These are phyloP conservation scores for Idaea biselata DNA, from an alignment of 2,888 invertebrate genomes.

Conservation along the genomic window DNA sequence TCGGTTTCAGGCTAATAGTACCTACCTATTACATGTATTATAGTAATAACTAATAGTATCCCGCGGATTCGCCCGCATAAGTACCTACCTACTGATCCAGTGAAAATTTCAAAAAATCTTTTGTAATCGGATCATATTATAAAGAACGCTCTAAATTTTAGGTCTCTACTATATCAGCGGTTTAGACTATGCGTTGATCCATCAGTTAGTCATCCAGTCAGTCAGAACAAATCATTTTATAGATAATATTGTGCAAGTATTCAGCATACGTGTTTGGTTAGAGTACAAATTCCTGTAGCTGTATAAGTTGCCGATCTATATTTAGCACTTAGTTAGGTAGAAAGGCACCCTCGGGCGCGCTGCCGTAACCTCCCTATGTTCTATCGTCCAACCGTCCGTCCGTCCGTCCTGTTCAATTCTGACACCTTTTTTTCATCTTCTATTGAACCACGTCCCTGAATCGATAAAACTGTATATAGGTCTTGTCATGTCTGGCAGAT, in stretches of 20 bases:
- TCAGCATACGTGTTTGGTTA: conserved; percentile 55
- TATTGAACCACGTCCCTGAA: conserved; percentile 8
- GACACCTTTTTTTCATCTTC: conserved; percentile 41
- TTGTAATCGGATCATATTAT: no score
- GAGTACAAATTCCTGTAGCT: conserved; percentile 57
- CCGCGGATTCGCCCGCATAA: neutral
- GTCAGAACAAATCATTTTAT: no score
- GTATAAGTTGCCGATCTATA: conserved; percentile 59
- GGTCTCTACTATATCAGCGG: no score
- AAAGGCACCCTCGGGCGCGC: conserved; percentile 48
- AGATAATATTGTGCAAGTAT: conserved; percentile 34
- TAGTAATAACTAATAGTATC: no score
- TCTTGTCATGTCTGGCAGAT: neutral
- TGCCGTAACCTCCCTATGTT: conserved; percentile 33
- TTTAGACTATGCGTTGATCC: no score
- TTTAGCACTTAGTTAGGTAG: conserved; percentile 48
- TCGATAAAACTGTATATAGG: neutral
- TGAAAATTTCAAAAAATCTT: no score
- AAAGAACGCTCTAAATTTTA: no score
- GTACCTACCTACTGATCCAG: no score
- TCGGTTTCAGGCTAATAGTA: no score
- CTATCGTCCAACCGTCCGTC: conserved; percentile 19
- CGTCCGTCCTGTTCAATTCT: conserved; percentile 23
- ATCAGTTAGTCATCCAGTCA: no score
- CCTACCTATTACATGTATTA: no score